Conservation (phyloP, 2,797 vertebrate genomes). For the Tenualosa ilisha region DNA sequence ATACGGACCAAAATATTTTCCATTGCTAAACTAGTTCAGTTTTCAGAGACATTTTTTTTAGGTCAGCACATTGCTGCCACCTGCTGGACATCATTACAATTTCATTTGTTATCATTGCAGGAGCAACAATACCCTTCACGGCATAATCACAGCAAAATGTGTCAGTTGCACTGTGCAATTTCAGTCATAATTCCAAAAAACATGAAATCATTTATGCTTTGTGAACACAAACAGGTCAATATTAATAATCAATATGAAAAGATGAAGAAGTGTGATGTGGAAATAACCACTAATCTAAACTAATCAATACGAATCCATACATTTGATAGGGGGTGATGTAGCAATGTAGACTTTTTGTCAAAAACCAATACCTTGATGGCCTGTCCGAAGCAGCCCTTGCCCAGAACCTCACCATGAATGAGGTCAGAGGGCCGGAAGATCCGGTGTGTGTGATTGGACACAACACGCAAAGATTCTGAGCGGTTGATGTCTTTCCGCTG, state of each 20-base stretch:
- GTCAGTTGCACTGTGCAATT: neutral
- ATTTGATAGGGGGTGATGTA: neutral
- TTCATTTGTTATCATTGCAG: neutral
- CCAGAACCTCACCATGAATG: slow-evolving; percentile 95
- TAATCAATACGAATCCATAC: neutral
- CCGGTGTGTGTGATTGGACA: slow-evolving; percentile 83
- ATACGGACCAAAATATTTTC: neutral
- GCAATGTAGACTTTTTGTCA: neutral
- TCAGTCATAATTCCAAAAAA: neutral
- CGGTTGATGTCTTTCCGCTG: slow-evolving; percentile 90
- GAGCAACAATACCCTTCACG: neutral
- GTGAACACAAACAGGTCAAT: neutral
- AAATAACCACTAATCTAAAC: neutral
- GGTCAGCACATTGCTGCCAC: neutral
- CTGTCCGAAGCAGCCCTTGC: slow-evolving; percentile 94
- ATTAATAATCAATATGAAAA: neutral
- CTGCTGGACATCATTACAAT: neutral
- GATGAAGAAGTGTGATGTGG: neutral
- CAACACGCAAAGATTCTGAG: slow-evolving; percentile 88
- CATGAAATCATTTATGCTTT: neutral
- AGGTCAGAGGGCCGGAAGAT: slow-evolving; percentile 97
- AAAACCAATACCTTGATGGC: slow-evolving; percentile 87
- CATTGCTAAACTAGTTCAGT: neutral
- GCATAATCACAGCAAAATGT: neutral
- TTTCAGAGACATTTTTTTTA: neutral